Percentiles rank a stretch among this genome's conserved stretches.
phyloP scores from a whole-genome alignment of 2,113 vertebrate genomes.

The Galeopterus variegatus region DNA sequence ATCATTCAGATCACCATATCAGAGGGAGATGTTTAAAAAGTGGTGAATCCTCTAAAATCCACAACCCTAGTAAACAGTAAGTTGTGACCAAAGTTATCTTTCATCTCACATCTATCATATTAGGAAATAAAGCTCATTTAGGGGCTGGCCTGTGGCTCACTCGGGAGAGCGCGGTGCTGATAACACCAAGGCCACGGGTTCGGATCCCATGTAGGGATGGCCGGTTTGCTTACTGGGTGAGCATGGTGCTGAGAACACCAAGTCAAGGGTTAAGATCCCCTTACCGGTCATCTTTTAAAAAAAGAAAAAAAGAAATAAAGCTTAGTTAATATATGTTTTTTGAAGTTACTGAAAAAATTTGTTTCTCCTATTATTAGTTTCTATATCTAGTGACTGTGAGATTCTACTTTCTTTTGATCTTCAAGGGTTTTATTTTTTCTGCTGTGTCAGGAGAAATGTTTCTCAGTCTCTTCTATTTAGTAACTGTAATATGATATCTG shows the following conservation, averaged over 20 bases:
- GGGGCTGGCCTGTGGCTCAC: too few relatives aligned
- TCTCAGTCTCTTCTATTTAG: conserved; percentile 7
- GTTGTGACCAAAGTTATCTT: neutral
- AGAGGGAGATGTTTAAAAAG: neutral
- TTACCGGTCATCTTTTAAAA: too few relatives aligned
- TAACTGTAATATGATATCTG: neutral
- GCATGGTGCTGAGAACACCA: too few relatives aligned
- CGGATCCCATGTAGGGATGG: too few relatives aligned
- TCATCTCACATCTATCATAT: neutral
- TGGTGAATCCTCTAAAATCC: neutral
- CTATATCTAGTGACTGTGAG: conserved; percentile 13
- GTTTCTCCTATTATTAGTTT: neutral
- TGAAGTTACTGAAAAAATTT: conserved; percentile 35
- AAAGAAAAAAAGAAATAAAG: too few relatives aligned
- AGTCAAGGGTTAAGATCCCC: too few relatives aligned
- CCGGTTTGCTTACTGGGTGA: too few relatives aligned
- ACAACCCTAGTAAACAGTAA: neutral
- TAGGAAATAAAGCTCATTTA: neutral
- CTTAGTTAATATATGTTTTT: neutral
- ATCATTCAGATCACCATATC: neutral
- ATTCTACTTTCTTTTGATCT: conserved; percentile 12
- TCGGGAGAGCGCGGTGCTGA: too few relatives aligned
- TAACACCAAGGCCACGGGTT: too few relatives aligned
- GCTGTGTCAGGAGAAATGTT: neutral
- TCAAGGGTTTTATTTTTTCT: conserved; percentile 37